Base-by-base conservation (phyloP, 2,888 invertebrate genomes). In the Pharmacophagus antenor region DNA sequence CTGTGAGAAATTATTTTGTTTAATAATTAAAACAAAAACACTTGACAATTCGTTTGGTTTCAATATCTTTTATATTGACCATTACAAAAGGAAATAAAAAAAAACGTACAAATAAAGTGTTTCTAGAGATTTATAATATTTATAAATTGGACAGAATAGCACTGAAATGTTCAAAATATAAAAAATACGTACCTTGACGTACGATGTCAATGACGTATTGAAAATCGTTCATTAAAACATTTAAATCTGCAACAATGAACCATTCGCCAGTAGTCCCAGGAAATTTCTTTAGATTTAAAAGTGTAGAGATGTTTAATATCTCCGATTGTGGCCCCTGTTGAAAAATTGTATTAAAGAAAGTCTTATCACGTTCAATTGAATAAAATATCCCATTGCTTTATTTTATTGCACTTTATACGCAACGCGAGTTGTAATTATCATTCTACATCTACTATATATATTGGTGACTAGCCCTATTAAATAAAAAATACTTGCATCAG, bases 161-260 rank as follows among this genome's bases (percentile, higher is more conserved):
- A 12, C 3, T 10, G 12, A 31, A 31, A 31, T n/a, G n/a, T n/a
- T 27, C 27, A 27, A 41, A 17, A 17, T 1, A 17, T 5, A 44
- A 25, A 46, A 48, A 48, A n/a, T 31, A 50, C 50, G 2, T 31
- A 50, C 50, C 27, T 20, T 18, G 8, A 31, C 18, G 50, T 25
- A 50, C 31, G 20, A 50, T 31, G 3, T 20, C 12, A 10, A 25
- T 12, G 15, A 50, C 15, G 2, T 31, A 50, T 5, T 50, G 18
- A 31, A 50, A 50, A 12, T 50, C 50, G 12, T 27, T 6, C 15
- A 50, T 15, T 10, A 50, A 18, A 1, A 50, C 31, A 31, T 31
- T 37, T 27, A 50, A 31, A 50, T 50, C 50, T 2, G 15, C 31
- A 31, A 50, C 31, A 20, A 50, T 50, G 17, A 31, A 50, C 50